A percentile compares a stretch with the other conserved stretches of the same genome.
These are phyloP conservation scores for Platysteira castanea DNA, from an alignment of 2,113 vertebrate species.

Conservation along the genomic window DNA sequence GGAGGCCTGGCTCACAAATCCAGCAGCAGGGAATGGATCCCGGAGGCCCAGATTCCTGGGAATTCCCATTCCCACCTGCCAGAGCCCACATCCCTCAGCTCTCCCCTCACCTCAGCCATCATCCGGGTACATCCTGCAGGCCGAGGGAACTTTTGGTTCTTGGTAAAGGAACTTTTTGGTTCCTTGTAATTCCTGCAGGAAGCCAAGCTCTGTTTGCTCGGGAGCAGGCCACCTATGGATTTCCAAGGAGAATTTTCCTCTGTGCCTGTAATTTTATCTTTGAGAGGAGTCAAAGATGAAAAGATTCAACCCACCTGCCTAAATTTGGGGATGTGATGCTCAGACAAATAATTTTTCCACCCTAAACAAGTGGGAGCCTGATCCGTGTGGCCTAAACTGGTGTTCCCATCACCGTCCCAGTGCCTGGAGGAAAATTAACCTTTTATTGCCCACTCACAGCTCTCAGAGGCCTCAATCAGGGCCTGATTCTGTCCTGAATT, in stretches of 20 bases:
- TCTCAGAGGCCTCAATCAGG: not conserved
- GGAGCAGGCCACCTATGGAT: not conserved
- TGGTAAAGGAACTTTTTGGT: not conserved
- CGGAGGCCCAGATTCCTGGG: not conserved
- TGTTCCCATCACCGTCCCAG: not conserved
- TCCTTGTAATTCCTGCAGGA: not conserved
- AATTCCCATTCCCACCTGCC: not conserved
- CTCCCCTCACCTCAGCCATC: constrained; percentile 4
- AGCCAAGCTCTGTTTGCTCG: not conserved
- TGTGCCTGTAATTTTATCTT: not conserved
- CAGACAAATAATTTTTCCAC: not conserved
- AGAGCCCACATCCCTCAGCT: not conserved
- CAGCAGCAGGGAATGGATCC: not conserved
- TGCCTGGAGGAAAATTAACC: not conserved
- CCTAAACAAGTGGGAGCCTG: not conserved
- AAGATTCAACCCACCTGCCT: not conserved
- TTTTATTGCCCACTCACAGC: no score
- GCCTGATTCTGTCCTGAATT: not conserved
- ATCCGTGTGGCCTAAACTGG: not conserved
- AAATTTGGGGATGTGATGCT: not conserved
- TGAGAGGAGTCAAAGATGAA: not conserved
- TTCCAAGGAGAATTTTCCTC: not conserved
- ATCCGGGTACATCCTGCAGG: not conserved
- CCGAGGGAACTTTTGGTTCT: no score
- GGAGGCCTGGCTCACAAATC: constrained; percentile 7